Evolutionary conservation across 2,797 vertebrate genomes (phyloP), one percentile per base, ranked within the genome.

Genomic region (Semaprochilodus insignis): DNA sequence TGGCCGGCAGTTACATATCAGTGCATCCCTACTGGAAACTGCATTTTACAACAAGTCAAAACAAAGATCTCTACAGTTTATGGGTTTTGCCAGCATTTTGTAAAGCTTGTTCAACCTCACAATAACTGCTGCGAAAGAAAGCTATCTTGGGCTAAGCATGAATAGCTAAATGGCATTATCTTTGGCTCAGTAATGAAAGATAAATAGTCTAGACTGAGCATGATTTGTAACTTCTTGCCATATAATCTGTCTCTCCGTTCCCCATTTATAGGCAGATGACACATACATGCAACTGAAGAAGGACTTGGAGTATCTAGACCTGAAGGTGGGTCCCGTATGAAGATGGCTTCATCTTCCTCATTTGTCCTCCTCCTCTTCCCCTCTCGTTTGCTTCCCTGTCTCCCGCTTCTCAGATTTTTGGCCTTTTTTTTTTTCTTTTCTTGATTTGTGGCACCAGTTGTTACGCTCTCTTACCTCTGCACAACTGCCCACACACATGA

Each of bases 231-330:
- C 88, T 90, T 92, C 76, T 88, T 90, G 90, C 92, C 91, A 92
- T 91, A 89, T 95, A 88, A 94, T 91, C 84, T 94, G 88, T 94
- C 88, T 95, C 91, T 94, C 90, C 85, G 83, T 91, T 93, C 89
- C 91, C 91, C 87, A 90, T 91, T 94, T 90, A 87, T 96, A 99
- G 98, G 97, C 96, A 86, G 98, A 99, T 89, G 98, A 99, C 90
- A 99, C 98, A 91, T 99, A 99, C 57, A 95, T 97, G 84, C 97
- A 99, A 93, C 94, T 99, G 95, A 99, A 99, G 96, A 99, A 99
- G 94, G 97, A 99, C 92, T 94, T 99, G 94, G 98, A 99, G 91
- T 99, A 99, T 95, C 94, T 99, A 90, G 98, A 99, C 92, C 94
- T 99, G 89, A 99, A 99, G 97, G 97, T 99, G 94, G 95, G 94